A percentile compares a stretch with the other conserved stretches of the same genome.
These are phyloP conservation scores for Falco cherrug DNA, from an alignment of 2,797 vertebrate species.

Conservation along the genomic window DNA sequence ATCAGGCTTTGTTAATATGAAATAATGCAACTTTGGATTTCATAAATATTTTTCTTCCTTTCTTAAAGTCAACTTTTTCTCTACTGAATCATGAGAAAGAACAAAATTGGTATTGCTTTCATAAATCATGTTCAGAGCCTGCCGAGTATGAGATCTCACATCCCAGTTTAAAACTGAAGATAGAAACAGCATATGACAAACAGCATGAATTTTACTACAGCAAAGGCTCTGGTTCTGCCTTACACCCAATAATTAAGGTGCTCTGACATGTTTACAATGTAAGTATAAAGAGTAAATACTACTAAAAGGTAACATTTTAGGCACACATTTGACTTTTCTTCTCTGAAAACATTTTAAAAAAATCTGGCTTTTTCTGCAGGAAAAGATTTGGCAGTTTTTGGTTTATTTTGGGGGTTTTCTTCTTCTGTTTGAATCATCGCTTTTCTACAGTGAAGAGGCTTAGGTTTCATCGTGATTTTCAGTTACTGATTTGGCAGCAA, in stretches of 20 bases:
- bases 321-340: background rate
- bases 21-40: background rate
- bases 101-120: background rate
- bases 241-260: background rate
- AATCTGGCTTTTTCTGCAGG: background rate
- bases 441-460: background rate
- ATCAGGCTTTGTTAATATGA: background rate
- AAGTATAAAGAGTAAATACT: background rate
- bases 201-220: background rate
- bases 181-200: background rate
- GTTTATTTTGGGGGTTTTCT: background rate
- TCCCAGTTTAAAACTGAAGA: background rate
- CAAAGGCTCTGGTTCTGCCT: background rate
- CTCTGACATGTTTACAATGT: background rate
- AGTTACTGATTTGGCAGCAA: background rate
- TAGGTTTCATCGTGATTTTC: background rate
- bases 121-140: background rate
- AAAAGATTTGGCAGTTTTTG: background rate
- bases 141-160: background rate
- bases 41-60: background rate
- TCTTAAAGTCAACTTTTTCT: background rate
- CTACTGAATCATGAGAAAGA: background rate
- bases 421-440: background rate
- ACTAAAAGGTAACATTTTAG: background rate
- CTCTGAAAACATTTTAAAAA: background rate